Base-by-base conservation (phyloP, 2,888 invertebrate genomes). In the Troilus luridus region DNA sequence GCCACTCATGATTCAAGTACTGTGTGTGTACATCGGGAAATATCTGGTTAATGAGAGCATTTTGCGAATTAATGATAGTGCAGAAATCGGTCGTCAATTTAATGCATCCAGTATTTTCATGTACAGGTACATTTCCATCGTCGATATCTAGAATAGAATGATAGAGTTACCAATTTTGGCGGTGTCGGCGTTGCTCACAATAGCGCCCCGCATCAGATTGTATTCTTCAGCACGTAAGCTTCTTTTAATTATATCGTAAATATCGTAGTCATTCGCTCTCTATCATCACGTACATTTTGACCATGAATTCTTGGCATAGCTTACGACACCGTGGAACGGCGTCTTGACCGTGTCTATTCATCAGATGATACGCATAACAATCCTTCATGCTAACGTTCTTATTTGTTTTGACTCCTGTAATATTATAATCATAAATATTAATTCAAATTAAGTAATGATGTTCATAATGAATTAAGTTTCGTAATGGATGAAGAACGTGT, bases 251-350 rank as follows among this genome's bases (percentile, higher is more conserved):
- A 1, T 92, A 92, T 72, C 93, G 92, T 60, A 93, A 91, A 91
- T 90, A 94, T 24, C 88, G 88, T 24, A 94, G 91, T 21, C 93
- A 93, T 92, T 94, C 93, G n/a, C 92, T 92, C 92, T 94, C 94
- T 27, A 94, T 93, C 92, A 93, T 94, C 0, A 92, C 93, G 92
- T 93, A 94, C 93, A 93, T 93, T 92, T 94, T 94, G 59, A 94
- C 94, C 12, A 93, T 90, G 88, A 92, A 94, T 92, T 94, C 94
- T 88, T 93, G 93, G 72, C 93, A 93, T 6, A 94, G 91, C 90
- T 92, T 91, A 17, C 93, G 92, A 91, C 93, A 93, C 92, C 91
- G 88, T 54, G 92, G 92, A 67, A 93, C 91, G 91, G 93, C 93
- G 91, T 92, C 92, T 21, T 59, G 91, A n/a, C 89, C 90, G 27